Evolutionary conservation across 2,888 invertebrate genomes (phyloP), one percentile per base, ranked within the genome.

Genomic region (Cacoxenus indagator): DNA sequence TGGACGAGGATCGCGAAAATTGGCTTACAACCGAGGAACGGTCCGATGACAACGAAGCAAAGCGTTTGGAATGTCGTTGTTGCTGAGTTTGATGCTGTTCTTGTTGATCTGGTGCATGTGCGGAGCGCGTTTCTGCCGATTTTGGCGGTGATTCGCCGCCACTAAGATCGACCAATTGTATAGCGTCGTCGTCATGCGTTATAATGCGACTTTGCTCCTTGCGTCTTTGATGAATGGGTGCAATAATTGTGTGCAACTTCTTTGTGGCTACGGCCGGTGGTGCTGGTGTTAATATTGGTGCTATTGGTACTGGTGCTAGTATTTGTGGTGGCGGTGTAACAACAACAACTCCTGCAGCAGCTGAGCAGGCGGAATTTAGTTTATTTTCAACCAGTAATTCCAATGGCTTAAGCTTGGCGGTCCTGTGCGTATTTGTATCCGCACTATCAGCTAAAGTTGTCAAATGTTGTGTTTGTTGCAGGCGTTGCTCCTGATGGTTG

Each of bases 341-440:
- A 22, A 24, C n/a, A 17, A 22, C 26, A 19, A 43, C 19, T 24
- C 59, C 73, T 24, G 61, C 61, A 65, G 61, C 45, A 43, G 48
- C 76, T 65, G 76, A 75, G 67, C 78, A 76, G 68, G 77, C 82
- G 64, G 85, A 86, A 72, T 83, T 85, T 5, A 85, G 76, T 73
- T 84, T 78, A 67, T 83, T 83, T 73, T 85, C 85, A 9, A 86
- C 84, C 17, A 84, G 72, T 59, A 85, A 69, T 68, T 85, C 84
- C 67, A 79, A 70, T 14, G 82, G 82, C 65, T 84, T 83, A 72
- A 85, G 74, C 70, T 82, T 80, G 17, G 67, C 45, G 29, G n/a
- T n/a, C 46, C 73, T 76, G 67, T 77, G 75, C 70, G 70, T 68
- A 3, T 5, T 43, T n/a, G 24, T 45, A 45, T 62, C 61, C 24